Evolutionary conservation across 2,113 vertebrate genomes (phyloP).

Genomic region (Syrrhaptes paradoxus): DNA sequence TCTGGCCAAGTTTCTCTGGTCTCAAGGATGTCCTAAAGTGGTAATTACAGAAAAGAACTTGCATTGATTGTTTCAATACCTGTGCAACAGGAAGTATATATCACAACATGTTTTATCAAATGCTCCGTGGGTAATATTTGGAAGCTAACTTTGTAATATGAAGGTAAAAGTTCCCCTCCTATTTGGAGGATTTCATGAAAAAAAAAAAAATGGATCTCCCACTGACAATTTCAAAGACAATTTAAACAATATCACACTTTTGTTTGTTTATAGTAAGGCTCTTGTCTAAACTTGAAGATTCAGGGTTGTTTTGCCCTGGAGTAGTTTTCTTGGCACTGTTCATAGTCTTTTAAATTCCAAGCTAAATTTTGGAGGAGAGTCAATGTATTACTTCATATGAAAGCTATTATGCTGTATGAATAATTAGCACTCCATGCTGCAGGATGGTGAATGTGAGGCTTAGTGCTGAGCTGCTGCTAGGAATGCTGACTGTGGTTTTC

Average conservation of each 20-base stretch:
- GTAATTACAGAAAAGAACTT: neutral
- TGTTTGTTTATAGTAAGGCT: conserved; percentile 64
- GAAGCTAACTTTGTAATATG: neutral
- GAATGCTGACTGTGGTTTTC: neutral
- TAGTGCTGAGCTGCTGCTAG: neutral
- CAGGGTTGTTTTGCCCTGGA: conserved; percentile 53
- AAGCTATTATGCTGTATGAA: conserved; percentile 39
- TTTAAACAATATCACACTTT: conserved; percentile 51
- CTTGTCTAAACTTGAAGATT: conserved; percentile 66
- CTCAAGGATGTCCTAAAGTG: neutral
- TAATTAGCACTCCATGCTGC: conserved; percentile 29
- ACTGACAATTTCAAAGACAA: conserved; percentile 61
- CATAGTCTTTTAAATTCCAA: conserved; percentile 60
- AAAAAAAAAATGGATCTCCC: conserved; percentile 11
- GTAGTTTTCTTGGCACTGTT: conserved; percentile 52
- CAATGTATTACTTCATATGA: conserved; percentile 53
- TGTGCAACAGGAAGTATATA: neutral
- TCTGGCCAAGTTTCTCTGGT: neutral
- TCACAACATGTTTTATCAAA: neutral
- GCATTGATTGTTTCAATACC: neutral
- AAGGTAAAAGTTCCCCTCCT: conserved; percentile 27
- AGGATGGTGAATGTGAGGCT: neutral
- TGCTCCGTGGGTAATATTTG: neutral
- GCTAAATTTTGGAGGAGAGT: conserved; percentile 54
- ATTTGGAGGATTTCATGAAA: neutral